phyloP scores from a whole-genome alignment of 2,888 invertebrate genomes.

The Aethes cnicana region DNA sequence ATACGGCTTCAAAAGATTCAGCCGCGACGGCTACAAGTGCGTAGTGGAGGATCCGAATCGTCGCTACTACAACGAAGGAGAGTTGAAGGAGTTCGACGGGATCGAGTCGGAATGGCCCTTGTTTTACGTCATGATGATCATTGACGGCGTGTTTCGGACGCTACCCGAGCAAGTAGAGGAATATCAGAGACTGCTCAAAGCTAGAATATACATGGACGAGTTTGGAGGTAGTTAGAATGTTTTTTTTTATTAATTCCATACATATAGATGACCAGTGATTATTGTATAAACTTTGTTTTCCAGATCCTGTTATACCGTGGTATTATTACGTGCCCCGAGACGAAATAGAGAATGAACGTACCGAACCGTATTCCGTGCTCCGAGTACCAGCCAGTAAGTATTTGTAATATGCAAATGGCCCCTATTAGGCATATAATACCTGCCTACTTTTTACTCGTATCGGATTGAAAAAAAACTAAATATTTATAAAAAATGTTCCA shows the following conservation, averaged over 20 bases:
- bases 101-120: conserved; percentile 99
- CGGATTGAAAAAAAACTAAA: too few relatives aligned
- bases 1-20: conserved; percentile 96
- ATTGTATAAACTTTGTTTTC: conserved; percentile 38
- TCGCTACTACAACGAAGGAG: conserved; percentile 93
- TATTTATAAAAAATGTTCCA: neutral
- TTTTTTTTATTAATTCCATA: conserved; percentile 7
- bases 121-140: conserved; percentile 97
- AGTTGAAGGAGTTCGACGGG: conserved; percentile 97
- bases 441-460: too few relatives aligned
- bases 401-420: too few relatives aligned
- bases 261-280: conserved; percentile 2
- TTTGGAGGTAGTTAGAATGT: conserved; percentile 85
- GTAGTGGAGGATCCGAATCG: conserved; percentile 91
- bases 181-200: conserved; percentile 92
- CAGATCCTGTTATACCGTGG: conserved; percentile 96
- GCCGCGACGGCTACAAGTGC: conserved; percentile 96
- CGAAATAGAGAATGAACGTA: conserved; percentile 86
- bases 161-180: conserved; percentile 95
- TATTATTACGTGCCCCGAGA: conserved; percentile 93
- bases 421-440: too few relatives aligned
- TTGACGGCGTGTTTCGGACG: conserved; percentile 95
- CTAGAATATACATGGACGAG: conserved; percentile 90
- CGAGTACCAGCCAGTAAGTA: conserved; percentile 84
- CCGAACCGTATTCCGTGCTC: conserved; percentile 85